phyloP scores from a whole-genome alignment of 2,888 invertebrate genomes.

The Priocnemis perturbator region DNA sequence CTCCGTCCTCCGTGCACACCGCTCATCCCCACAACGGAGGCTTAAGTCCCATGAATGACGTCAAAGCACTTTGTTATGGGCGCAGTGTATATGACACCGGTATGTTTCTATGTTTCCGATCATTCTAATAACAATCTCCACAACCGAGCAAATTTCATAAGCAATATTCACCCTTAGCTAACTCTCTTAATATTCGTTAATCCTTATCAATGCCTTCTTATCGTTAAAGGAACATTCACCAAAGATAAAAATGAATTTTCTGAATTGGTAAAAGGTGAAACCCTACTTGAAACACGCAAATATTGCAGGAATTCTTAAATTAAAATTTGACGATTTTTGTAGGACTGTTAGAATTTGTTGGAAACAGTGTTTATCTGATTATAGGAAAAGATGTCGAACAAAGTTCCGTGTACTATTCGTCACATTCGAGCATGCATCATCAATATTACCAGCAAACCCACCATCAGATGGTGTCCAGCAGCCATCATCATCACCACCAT shows the following conservation, averaged over 20 bases:
- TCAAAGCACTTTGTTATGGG: constrained; percentile 69
- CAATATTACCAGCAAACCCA: constrained; percentile 71
- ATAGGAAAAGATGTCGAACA: constrained; percentile 71
- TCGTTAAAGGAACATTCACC: no score
- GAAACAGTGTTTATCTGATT: background rate
- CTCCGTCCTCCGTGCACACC: constrained; percentile 70
- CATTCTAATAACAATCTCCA: no score
- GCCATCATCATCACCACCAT: constrained; percentile 66
- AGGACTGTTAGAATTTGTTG: no score
- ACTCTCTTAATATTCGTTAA: no score
- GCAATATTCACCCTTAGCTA: no score
- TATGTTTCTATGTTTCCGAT: constrained; percentile 25
- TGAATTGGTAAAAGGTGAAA: no score
- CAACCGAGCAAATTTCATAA: no score
- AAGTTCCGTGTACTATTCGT: constrained; percentile 68
- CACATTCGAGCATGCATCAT: constrained; percentile 70
- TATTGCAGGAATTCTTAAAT: no score
- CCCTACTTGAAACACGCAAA: no score
- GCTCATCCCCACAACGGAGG: constrained; percentile 65
- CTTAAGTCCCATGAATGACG: constrained; percentile 70
- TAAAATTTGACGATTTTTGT: no score
- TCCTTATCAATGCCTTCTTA: no score
- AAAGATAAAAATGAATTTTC: no score
- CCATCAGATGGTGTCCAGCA: constrained; percentile 66
- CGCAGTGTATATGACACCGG: constrained; percentile 67